Base-by-base conservation (phyloP, 2,113 vertebrate species). In the Chaenocephalus aceratus region DNA sequence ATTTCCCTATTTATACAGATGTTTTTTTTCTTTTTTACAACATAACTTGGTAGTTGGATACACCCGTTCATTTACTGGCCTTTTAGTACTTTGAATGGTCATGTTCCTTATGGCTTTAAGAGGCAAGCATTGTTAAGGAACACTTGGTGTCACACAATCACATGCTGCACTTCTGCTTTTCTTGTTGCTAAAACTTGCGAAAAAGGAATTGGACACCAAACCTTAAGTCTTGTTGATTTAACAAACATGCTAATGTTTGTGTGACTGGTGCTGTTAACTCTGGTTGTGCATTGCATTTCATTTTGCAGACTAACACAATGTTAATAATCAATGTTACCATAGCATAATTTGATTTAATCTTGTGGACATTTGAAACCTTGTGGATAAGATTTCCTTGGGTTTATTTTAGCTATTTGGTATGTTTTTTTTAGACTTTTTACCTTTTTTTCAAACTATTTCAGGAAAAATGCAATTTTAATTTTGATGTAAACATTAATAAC, bases 1-100 rank as follows among this genome's bases (percentile, higher is more conserved):
- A 93, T 93, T 92, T 80, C 61, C 53, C 53, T 93, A 91, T 93
- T 94, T 93, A 92, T 92, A 85, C 52, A 10, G 18, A 6, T 0
- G 2, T 46, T 53, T 66, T 41, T n/a, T 61, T 53, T 70, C 4
- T 53, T 84, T 86, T 71, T 70, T 57, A 75, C 70, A 69, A 34
- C 58, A 77, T 10, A 86, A 46, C 11, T 34, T 72, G 8, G 10
- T 21, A 85, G 57, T 30, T 44, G 12, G 61, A 58, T 66, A n/a
- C 21, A 48, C 1, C 26, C 74, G 82, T 77, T 48, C 14, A 23
- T 46, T 81, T 62, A 45, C 23, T 67, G 45, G 49, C 21, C 46
- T 62, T 23, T 57, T 36, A 52, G 49, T 30, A 6, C 12, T 52
- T 67, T 3, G 18, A 12, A 13, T 53, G 53, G 30, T 21, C 30